These are phyloP conservation scores for Ataeniobius toweri DNA, from an alignment of 2,797 vertebrate genomes.

Conservation along the genomic window DNA sequence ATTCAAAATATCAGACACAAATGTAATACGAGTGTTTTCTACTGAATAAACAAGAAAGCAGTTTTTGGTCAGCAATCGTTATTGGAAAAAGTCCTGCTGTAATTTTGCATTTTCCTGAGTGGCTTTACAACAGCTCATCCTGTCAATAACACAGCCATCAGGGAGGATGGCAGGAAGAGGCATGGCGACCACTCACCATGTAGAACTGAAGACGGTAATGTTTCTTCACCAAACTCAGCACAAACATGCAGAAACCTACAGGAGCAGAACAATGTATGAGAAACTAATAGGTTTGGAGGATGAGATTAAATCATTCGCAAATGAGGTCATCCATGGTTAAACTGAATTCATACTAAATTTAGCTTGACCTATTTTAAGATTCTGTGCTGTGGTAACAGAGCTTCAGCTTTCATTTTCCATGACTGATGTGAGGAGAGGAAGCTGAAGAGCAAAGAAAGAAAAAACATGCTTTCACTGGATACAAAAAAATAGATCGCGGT, in stretches of 20 bases:
- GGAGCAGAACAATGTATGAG: conserved; percentile 16
- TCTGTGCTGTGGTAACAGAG: conserved; percentile 11
- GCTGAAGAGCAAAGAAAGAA: background rate
- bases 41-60: background rate
- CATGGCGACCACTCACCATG: conserved; percentile 85
- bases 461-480: background rate
- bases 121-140: background rate
- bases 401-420: background rate
- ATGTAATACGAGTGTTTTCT: background rate
- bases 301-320: conserved; percentile 23
- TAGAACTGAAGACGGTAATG: conserved; percentile 99
- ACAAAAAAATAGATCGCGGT: background rate
- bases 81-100: background rate
- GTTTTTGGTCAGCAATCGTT: background rate
- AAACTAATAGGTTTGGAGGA: background rate
- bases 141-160: conserved; percentile 49
- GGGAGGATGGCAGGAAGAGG: conserved; percentile 3
- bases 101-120: conserved; percentile 16
- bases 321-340: conserved; percentile 34
- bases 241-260: conserved; percentile 98
- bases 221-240: conserved; percentile 98
- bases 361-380: conserved; percentile 51
- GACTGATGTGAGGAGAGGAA: background rate
- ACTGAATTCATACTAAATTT: conserved; percentile 33
- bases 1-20: background rate